These are phyloP conservation scores for Malthinus seriepunctatus DNA, from an alignment of 2,888 invertebrate species.

Conservation along the genomic window DNA sequence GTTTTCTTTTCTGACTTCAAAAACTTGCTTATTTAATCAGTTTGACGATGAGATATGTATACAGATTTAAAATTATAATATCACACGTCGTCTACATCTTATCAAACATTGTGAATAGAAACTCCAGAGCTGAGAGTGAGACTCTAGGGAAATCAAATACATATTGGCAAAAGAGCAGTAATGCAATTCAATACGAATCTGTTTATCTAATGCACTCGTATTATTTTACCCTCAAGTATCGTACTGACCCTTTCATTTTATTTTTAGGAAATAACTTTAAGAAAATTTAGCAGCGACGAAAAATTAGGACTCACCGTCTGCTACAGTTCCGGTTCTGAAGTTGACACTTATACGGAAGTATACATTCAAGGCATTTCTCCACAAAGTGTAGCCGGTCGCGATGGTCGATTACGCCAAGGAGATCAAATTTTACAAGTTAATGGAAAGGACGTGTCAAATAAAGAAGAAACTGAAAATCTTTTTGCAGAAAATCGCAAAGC, in stretches of 20 bases:
- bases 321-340: slow-evolving; percentile 63
- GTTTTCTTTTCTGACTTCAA: slow-evolving; percentile 8
- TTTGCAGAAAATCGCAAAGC: slow-evolving; percentile 62
- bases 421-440: slow-evolving; percentile 66
- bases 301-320: slow-evolving; percentile 70
- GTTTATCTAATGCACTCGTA: no score
- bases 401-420: slow-evolving; percentile 63
- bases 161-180: slow-evolving; percentile 39
- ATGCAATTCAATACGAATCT: slow-evolving; percentile 19
- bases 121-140: slow-evolving; percentile 31
- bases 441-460: slow-evolving; percentile 63
- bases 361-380: slow-evolving; percentile 69
- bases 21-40: not conserved
- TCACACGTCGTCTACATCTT: slow-evolving; percentile 15
- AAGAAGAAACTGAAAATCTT: slow-evolving; percentile 63
- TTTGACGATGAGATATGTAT: not conserved
- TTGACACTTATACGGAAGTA: slow-evolving; percentile 62
- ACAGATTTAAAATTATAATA: slow-evolving; percentile 9
- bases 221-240: no score
- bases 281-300: slow-evolving; percentile 61
- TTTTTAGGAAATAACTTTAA: slow-evolving; percentile 67
- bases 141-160: slow-evolving; percentile 41
- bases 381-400: slow-evolving; percentile 62
- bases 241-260: not conserved
- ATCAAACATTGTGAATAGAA: slow-evolving; percentile 38